Conservation (phyloP, 92 coral and sea anemone genomes). For the Zoanthus sansibaricus region DNA sequence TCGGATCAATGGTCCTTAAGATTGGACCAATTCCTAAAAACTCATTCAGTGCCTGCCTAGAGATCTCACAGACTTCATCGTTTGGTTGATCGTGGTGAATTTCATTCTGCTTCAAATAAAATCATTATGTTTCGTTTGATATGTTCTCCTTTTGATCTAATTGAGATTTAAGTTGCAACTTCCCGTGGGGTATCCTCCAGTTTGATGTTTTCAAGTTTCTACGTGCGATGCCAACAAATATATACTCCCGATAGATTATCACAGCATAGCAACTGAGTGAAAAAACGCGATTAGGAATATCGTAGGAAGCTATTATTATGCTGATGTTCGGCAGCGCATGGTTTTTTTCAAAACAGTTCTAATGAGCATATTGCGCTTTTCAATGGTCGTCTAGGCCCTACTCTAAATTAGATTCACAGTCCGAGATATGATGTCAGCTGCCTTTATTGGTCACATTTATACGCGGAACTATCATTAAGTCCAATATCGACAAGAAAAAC, state of each 20-base stretch:
- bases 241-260: slow-evolving; percentile 2
- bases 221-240: background rate
- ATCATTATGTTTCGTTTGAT: background rate
- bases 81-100: background rate
- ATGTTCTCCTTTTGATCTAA: background rate
- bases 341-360: slow-evolving; percentile 18
- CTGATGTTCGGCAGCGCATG: slow-evolving; percentile 2
- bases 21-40: too few relatives aligned
- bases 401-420: slow-evolving; percentile 38
- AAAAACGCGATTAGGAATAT: slow-evolving; percentile 10
- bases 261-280: slow-evolving; percentile 36
- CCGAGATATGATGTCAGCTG: background rate
- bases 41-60: background rate
- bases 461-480: background rate
- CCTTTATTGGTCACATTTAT: background rate
- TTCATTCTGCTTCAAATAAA: background rate
- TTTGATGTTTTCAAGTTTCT: background rate
- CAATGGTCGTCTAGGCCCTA: background rate
- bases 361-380: slow-evolving; percentile 34
- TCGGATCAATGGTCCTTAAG: background rate
- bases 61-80: background rate
- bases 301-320: slow-evolving; percentile 33
- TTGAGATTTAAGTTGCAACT: background rate
- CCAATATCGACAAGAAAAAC: slow-evolving; percentile 2
- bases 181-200: background rate